These are phyloP conservation scores for Tursiops truncatus DNA, from an alignment of 2,113 vertebrate species.

Conservation along the genomic window DNA sequence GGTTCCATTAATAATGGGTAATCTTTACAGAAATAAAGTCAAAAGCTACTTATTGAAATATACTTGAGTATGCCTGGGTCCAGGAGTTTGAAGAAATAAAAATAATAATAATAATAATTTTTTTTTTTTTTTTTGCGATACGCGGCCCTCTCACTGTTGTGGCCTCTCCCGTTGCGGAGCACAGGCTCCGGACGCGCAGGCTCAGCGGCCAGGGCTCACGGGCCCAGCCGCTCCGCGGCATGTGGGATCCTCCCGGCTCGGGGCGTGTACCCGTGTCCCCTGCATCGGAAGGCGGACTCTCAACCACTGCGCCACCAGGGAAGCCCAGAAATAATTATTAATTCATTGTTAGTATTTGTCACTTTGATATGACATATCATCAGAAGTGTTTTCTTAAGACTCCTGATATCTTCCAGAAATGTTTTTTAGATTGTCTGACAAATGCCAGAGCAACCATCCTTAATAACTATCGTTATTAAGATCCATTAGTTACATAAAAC, in stretches of 20 bases:
- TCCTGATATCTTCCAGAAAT: background rate
- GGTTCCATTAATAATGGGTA: background rate
- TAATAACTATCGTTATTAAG: background rate
- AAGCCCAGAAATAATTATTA: background rate
- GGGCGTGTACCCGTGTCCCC: too few relatives aligned
- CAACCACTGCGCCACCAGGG: too few relatives aligned
- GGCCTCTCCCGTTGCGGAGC: too few relatives aligned
- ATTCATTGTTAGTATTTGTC: background rate
- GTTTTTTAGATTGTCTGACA: background rate
- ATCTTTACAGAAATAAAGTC: constrained; percentile 52
- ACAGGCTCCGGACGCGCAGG: too few relatives aligned
- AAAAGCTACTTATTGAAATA: constrained; percentile 41
- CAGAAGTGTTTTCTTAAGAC: constrained; percentile 3
- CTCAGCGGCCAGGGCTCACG: too few relatives aligned
- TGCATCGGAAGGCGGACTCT: too few relatives aligned
- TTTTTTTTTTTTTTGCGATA: too few relatives aligned
- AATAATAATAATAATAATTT: background rate
- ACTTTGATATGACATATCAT: background rate
- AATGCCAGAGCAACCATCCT: background rate
- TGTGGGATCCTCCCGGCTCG: too few relatives aligned
- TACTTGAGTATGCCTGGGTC: background rate
- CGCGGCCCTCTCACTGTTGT: too few relatives aligned
- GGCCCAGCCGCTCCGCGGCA: too few relatives aligned
- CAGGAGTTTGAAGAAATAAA: constrained; percentile 27
- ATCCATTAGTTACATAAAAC: background rate